phyloP scores from a whole-genome alignment of 1,140 invertebrate species.

The Meloidogyne floridensis region DNA sequence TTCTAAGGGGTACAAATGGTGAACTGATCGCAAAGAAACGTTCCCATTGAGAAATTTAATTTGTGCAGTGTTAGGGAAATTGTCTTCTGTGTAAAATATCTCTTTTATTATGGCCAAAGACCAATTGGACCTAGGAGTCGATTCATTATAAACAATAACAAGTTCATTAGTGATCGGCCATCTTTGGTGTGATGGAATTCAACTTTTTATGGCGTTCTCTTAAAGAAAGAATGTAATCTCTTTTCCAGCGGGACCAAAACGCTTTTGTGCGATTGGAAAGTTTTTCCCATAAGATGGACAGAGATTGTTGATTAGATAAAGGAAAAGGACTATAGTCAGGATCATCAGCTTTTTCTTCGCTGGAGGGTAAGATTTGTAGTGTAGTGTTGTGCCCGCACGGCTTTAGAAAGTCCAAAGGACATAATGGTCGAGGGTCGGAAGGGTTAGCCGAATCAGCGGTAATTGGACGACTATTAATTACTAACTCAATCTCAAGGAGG shows the following conservation, averaged over 20 bases:
- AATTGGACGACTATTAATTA: not conserved
- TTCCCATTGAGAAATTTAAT: not conserved
- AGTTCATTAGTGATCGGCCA: not conserved
- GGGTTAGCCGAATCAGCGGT: not conserved
- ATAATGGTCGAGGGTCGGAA: not conserved
- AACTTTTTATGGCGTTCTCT: conserved; percentile 3
- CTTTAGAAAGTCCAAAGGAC: not conserved
- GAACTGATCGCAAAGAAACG: not conserved
- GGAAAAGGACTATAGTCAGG: not conserved
- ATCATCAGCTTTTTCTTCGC: not conserved
- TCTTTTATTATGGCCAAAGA: not conserved
- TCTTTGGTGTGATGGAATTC: not conserved
- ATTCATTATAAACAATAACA: not conserved
- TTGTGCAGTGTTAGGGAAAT: not conserved
- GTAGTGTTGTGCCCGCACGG: not conserved
- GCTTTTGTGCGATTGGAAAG: not conserved
- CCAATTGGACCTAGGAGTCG: not conserved
- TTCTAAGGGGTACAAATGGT: conserved; percentile 12
- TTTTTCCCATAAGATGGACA: not conserved
- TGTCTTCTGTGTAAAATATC: not conserved
- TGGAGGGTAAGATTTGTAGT: not conserved
- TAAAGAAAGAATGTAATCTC: not conserved
- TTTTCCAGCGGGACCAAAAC: not conserved
- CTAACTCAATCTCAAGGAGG: not conserved
- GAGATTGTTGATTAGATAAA: not conserved